Conservation (phyloP, 2,888 invertebrate genomes). For the Yponomeuta plumbellus region DNA sequence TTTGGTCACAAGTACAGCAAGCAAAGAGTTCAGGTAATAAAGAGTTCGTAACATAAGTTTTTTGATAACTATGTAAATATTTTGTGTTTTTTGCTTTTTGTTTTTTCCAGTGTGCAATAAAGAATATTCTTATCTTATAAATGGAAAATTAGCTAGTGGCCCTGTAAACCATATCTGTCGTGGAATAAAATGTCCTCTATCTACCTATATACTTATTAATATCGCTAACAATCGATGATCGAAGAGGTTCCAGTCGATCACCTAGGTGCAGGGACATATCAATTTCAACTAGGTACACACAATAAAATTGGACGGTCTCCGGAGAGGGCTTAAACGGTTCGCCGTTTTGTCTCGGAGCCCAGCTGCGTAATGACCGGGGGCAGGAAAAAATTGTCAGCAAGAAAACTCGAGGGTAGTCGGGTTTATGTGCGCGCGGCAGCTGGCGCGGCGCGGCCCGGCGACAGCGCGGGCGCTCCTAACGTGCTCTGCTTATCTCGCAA, state of each 20-base stretch:
- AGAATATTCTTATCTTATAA: no score
- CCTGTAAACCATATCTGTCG: no score
- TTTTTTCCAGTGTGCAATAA: no score
- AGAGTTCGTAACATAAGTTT: no score
- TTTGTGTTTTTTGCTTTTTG: no score
- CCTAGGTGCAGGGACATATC: conserved; percentile 63
- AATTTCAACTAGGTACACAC: conserved; percentile 74
- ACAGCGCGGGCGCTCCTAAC: conserved; percentile 66
- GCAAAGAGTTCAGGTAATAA: no score
- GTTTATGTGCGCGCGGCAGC: conserved; percentile 72
- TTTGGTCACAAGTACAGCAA: no score
- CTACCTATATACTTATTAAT: no score
- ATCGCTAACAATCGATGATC: no score
- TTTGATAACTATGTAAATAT: no score
- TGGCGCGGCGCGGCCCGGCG: conserved; percentile 42
- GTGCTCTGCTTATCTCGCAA: conserved; percentile 75
- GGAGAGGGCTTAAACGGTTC: conserved; percentile 77
- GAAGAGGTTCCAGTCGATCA: conserved; percentile 32
- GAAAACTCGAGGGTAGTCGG: conserved; percentile 75
- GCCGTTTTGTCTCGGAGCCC: conserved; percentile 76
- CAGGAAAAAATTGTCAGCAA: conserved; percentile 77
- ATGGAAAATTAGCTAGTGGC: no score
- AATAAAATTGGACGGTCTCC: conserved; percentile 76
- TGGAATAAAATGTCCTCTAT: no score
- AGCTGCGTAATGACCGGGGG: conserved; percentile 75